These are phyloP conservation scores for Anadara kagoshimensis DNA, from an alignment of 1,140 invertebrate genomes.

Conservation along the genomic window DNA sequence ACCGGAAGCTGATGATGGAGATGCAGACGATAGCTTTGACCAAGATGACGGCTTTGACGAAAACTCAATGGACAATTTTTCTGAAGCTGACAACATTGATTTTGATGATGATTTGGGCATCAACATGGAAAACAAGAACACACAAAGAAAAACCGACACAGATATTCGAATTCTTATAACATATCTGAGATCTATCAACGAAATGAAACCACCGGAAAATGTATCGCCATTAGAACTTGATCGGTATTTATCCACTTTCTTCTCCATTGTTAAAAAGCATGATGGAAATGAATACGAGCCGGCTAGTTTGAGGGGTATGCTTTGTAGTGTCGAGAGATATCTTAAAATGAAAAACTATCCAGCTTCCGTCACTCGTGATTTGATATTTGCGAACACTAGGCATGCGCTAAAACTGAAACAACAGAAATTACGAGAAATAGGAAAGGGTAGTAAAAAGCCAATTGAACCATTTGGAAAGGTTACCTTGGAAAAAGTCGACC, in stretches of 20 bases:
- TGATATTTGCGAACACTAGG: conserved; percentile 58
- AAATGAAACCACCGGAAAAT: conserved; percentile 55
- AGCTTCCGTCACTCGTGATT: conserved; percentile 61
- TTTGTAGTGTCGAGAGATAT: conserved; percentile 64
- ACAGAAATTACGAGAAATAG: conserved; percentile 55
- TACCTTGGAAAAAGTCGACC: conserved; percentile 54
- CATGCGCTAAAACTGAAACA: conserved; percentile 64
- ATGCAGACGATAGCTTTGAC: no score
- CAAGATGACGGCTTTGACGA: no score
- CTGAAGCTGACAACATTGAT: conserved; percentile 5
- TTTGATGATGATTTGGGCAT: conserved; percentile 33
- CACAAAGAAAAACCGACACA: conserved; percentile 65
- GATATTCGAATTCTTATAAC: conserved; percentile 63
- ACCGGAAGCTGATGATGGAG: no score
- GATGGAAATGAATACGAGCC: conserved; percentile 68
- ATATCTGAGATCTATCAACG: conserved; percentile 61
- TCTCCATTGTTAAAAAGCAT: conserved; percentile 62
- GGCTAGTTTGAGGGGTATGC: conserved; percentile 61
- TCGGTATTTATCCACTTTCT: conserved; percentile 63
- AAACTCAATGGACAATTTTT: background rate
- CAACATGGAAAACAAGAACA: conserved; percentile 65
- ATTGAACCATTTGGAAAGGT: conserved; percentile 47
- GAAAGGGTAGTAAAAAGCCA: conserved; percentile 53
- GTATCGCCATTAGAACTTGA: conserved; percentile 63
- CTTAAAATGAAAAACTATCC: conserved; percentile 61